These are phyloP conservation scores for Eledona agricola DNA, from an alignment of 2,888 invertebrate genomes.

Conservation along the genomic window DNA sequence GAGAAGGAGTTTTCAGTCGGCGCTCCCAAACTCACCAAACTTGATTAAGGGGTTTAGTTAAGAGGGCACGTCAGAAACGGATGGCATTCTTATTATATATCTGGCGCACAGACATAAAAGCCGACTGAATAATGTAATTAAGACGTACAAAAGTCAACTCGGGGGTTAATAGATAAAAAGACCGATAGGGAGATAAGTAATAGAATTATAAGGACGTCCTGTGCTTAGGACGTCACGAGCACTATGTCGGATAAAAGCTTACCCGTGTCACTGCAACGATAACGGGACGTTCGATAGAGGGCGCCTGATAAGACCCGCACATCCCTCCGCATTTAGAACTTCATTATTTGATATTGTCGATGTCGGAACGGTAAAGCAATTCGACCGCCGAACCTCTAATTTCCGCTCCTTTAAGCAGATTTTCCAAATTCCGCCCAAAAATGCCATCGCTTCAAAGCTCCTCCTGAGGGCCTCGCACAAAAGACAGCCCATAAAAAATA, in stretches of 20 bases:
- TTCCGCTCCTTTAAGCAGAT: conserved; percentile 33
- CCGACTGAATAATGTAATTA: conserved; percentile 57
- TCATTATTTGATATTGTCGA: conserved; percentile 39
- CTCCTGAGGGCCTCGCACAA: too few relatives aligned
- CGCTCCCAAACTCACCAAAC: conserved; percentile 17
- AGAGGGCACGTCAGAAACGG: conserved; percentile 38
- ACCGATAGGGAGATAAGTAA: conserved; percentile 58
- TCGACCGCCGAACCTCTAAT: conserved; percentile 30
- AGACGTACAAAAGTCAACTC: conserved; percentile 59
- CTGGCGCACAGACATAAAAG: conserved; percentile 45
- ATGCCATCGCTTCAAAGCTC: too few relatives aligned
- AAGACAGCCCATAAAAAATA: conserved; percentile 20
- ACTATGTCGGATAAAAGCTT: conserved; percentile 45
- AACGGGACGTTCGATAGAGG: conserved; percentile 37
- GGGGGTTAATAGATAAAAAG: conserved; percentile 61
- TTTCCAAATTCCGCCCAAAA: too few relatives aligned
- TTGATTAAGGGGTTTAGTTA: conserved; percentile 34
- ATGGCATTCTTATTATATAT: conserved; percentile 39
- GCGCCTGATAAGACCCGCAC: conserved; percentile 40
- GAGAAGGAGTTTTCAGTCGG: conserved; percentile 24
- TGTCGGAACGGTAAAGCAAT: conserved; percentile 30
- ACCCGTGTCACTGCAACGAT: conserved; percentile 41
- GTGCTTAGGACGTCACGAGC: conserved; percentile 47
- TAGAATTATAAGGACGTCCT: conserved; percentile 58
- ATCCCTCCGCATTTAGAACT: conserved; percentile 38